Percentiles rank a stretch among this genome's conserved stretches.
Conservation (phyloP, 2,113 vertebrate species). For the Noturus placidus region DNA sequence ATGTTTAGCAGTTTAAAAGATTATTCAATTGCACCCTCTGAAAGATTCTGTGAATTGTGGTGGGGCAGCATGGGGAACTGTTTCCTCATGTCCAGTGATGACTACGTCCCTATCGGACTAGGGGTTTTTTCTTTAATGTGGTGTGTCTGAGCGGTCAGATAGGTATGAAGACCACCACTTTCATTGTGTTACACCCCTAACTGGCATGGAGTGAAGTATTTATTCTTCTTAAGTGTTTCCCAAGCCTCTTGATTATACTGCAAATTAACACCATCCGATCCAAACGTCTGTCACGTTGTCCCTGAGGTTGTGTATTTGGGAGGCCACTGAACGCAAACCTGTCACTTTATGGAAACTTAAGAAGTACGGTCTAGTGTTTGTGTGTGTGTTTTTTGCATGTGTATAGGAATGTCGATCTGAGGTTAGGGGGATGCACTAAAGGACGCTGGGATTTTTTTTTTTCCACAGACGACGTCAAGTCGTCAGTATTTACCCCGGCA, state of each 20-base stretch:
- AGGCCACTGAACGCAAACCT: slow-evolving; percentile 15
- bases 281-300: slow-evolving; percentile 7
- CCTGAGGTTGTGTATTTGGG: background rate
- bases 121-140: background rate
- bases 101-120: background rate
- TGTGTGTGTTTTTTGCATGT: slow-evolving; percentile 7
- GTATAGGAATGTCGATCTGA: slow-evolving; percentile 34
- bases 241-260: background rate
- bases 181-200: background rate
- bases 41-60: no score
- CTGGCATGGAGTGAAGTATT: background rate
- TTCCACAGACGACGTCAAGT: slow-evolving; percentile 81
- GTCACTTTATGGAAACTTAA: slow-evolving; percentile 27
- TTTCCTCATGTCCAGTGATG: background rate
- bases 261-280: slow-evolving; percentile 3
- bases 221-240: slow-evolving; percentile 8
- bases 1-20: no score
- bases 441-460: slow-evolving; percentile 62
- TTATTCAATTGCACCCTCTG: no score
- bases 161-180: background rate
- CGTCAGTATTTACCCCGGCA: slow-evolving; percentile 78
- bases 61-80: background rate
- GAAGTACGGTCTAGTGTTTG: background rate
- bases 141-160: background rate
- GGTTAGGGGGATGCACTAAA: slow-evolving; percentile 41